phyloP scores from a whole-genome alignment of 2,888 invertebrate genomes.

The Phanerotoma sp. region DNA sequence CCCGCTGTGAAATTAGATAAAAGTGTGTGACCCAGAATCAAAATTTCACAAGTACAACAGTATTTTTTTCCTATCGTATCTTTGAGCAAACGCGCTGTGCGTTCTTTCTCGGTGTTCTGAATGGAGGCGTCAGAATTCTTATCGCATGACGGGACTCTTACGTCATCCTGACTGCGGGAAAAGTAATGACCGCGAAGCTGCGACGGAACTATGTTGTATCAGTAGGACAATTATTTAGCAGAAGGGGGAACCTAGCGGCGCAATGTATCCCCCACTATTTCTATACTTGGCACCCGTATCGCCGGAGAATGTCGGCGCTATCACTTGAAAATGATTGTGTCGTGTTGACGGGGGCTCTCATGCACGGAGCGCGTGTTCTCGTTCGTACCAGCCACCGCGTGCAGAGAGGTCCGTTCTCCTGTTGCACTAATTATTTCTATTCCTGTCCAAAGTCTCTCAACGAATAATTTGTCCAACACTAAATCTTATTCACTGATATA shows the following conservation, averaged over 20 bases:
- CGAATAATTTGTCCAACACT: no score
- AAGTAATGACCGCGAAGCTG: conserved; percentile 23
- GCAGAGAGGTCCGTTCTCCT: no score
- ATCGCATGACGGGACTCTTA: conserved; percentile 43
- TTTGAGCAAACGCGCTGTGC: not conserved
- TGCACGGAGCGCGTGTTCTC: conserved; percentile 31
- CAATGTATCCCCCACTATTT: not conserved
- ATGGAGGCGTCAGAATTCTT: conserved; percentile 51
- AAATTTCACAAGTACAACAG: no score
- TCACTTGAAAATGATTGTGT: conserved; percentile 25
- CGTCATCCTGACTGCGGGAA: conserved; percentile 38
- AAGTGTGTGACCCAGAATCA: not conserved
- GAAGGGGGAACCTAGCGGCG: not conserved
- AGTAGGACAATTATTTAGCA: conserved; percentile 29
- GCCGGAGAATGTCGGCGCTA: conserved; percentile 19
- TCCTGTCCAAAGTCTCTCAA: not conserved
- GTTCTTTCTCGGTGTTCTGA: conserved; percentile 30
- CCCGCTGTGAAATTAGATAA: not conserved
- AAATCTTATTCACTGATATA: no score
- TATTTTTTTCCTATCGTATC: no score
- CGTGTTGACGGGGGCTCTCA: conserved; percentile 29
- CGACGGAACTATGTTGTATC: conserved; percentile 1
- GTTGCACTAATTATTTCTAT: no score
- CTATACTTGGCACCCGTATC: conserved; percentile 2
- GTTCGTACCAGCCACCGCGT: not conserved